Evolutionary conservation across 2,888 invertebrate genomes (phyloP).

Genomic region (Archips xylosteana): DNA sequence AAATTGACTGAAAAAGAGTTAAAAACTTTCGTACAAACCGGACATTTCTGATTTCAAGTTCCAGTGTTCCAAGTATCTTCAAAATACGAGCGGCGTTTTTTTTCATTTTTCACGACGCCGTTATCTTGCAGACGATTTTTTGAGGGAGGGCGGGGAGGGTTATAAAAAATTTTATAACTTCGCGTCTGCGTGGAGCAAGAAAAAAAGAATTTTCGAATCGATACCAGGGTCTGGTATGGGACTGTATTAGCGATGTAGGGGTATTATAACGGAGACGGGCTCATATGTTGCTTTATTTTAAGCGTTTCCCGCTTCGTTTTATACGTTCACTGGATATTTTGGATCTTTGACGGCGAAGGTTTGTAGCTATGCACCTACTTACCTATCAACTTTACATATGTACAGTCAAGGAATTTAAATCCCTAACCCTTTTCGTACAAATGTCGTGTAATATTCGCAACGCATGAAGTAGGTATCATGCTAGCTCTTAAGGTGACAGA

Average conservation of each 20-base stretch:
- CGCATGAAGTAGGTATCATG: no score
- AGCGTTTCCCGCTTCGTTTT: neutral
- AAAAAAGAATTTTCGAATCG: conserved; percentile 59
- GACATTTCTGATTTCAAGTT: neutral
- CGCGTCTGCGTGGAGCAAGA: conserved; percentile 63
- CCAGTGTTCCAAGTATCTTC: neutral
- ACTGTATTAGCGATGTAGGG: conserved; percentile 13
- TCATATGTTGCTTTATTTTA: neutral
- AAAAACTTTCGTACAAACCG: neutral
- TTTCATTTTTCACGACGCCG: conserved; percentile 34
- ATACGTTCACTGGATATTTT: neutral
- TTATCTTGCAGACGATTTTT: conserved; percentile 52
- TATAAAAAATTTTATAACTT: conserved; percentile 74
- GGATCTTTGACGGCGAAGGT: neutral
- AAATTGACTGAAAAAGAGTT: neutral
- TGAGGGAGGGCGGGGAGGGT: conserved; percentile 52
- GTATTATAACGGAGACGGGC: neutral
- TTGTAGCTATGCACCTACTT: no score
- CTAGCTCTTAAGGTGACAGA: no score
- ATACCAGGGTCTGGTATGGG: conserved; percentile 47
- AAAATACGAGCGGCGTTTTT: conserved; percentile 1
- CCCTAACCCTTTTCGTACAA: no score
- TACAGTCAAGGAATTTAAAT: no score
- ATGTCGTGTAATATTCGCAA: no score
- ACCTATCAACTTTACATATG: no score